Base-by-base conservation (phyloP, 2,797 vertebrate species). In the Odontamblyopus rebecca region DNA sequence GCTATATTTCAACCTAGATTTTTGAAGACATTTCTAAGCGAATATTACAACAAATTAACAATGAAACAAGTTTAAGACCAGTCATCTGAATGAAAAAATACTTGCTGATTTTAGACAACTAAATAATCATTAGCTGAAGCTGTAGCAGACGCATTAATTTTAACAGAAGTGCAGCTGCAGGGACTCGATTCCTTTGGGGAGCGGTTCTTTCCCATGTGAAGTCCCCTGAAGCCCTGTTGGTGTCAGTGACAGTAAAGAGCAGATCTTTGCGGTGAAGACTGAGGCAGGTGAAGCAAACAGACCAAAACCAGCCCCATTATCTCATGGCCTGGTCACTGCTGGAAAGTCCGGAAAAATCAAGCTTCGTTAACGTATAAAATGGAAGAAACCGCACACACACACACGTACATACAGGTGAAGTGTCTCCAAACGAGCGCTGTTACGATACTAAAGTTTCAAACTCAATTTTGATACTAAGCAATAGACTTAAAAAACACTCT, bases 281-380 rank as follows among this genome's bases (percentile, higher is more conserved):
- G 59, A 77, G 82, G 71, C 90, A 92, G 93, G 88, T 92, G 91
- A 35, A 72, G 78, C 51, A 82, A 89, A 62, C 88, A 4, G 78
- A 77, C 77, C 68, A 81, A 70, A 81, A 86, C 79, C 2, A n/a
- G 23, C 41, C 50, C 12, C 2, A 53, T 69, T 64, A 71, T 76
- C 29, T 67, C n/a, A 54, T 0, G 62, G 71, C 65, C 76, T 62
- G 26, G 54, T 75, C 73, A 82, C 78, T 75, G 53, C 76, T 93
- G 93, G 93, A 94, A 94, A 94, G 93, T 94, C 92, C 92, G 91
- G 86, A 83, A 73, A 91, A 44, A 6, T 38, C 60, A 19, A 19
- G n/a, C 57, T 30, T 26, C 9, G 9, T 23, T 23, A 56, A 26
- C 8, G 19, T 18, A 53, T 2, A 53, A 19, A 53, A 19, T 53